A percentile compares a stretch with the other conserved stretches of the same genome.
These are phyloP conservation scores for Scelioninae gen. 1 DNA, from an alignment of 2,888 invertebrate genomes.

Conservation along the genomic window DNA sequence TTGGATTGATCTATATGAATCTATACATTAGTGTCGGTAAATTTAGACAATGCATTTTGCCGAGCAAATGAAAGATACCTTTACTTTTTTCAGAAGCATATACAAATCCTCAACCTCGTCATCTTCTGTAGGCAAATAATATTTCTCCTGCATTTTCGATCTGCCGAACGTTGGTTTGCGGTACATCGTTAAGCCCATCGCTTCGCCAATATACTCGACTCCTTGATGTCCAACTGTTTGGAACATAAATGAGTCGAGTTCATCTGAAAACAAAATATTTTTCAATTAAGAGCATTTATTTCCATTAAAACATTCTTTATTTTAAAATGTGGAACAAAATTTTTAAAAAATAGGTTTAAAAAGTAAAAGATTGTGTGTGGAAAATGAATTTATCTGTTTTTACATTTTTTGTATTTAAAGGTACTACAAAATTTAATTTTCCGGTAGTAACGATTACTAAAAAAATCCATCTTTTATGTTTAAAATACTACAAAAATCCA, in stretches of 20 bases:
- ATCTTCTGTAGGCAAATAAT: slow-evolving; percentile 91
- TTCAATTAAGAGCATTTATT: no score
- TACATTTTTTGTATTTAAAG: no score
- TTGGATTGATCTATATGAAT: slow-evolving; percentile 30
- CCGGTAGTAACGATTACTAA: no score
- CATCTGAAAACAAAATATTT: slow-evolving; percentile 86
- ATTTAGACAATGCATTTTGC: slow-evolving; percentile 12
- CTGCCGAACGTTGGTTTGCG: slow-evolving; percentile 92
- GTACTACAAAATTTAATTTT: no score
- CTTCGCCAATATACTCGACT: slow-evolving; percentile 95
- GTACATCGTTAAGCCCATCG: slow-evolving; percentile 96
- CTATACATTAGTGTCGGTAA: slow-evolving; percentile 32
- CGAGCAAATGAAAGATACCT: slow-evolving; percentile 85
- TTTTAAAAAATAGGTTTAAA: no score
- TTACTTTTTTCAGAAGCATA: slow-evolving; percentile 90
- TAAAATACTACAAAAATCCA: no score
- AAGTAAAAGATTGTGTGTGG: no score
- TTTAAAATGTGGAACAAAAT: no score
- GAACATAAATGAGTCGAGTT: slow-evolving; percentile 99
- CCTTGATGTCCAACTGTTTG: slow-evolving; percentile 99
- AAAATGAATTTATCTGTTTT: no score
- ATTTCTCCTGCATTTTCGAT: slow-evolving; percentile 91
- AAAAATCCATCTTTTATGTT: no score
- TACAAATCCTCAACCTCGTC: slow-evolving; percentile 99
- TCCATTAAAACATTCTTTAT: no score